A percentile compares a stretch with the other conserved stretches of the same genome.
phyloP scores from a whole-genome alignment of 2,797 vertebrate species.

The Cossypha polioptera region DNA sequence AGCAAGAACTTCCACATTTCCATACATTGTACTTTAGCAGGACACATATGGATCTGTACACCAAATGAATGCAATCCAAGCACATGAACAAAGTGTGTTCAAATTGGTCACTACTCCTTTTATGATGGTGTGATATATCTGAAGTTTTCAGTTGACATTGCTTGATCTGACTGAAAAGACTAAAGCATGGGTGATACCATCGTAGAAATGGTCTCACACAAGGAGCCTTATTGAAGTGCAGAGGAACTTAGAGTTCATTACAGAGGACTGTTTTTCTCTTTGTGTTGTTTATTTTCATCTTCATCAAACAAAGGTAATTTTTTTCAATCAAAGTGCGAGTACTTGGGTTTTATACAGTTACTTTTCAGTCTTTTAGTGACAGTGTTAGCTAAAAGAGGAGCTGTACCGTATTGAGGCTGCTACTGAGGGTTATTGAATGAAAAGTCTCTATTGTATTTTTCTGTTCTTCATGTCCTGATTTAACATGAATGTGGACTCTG shows the following conservation, averaged over 20 bases:
- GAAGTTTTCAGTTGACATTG: neutral
- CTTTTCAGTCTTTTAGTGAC: neutral
- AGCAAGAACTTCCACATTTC: neutral
- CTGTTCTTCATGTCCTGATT: neutral
- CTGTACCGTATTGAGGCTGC: neutral
- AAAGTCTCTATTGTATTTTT: neutral
- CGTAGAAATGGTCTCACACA: accelerated
- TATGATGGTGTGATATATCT: neutral
- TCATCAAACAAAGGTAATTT: neutral
- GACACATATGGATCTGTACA: neutral
- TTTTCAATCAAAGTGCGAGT: neutral
- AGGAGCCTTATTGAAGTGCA: neutral
- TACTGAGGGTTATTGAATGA: neutral
- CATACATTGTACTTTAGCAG: neutral
- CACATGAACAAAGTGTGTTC: neutral
- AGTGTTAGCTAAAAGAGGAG: neutral
- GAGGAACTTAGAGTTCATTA: neutral
- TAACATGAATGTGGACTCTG: neutral
- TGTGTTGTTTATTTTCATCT: neutral
- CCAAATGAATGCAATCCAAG: neutral
- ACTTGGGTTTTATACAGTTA: neutral
- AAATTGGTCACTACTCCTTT: neutral
- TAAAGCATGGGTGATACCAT: neutral
- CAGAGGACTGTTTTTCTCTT: neutral
- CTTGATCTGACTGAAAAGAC: neutral